Evolutionary conservation across 2,113 vertebrate genomes (phyloP).

Genomic region (Furnarius figulus): DNA sequence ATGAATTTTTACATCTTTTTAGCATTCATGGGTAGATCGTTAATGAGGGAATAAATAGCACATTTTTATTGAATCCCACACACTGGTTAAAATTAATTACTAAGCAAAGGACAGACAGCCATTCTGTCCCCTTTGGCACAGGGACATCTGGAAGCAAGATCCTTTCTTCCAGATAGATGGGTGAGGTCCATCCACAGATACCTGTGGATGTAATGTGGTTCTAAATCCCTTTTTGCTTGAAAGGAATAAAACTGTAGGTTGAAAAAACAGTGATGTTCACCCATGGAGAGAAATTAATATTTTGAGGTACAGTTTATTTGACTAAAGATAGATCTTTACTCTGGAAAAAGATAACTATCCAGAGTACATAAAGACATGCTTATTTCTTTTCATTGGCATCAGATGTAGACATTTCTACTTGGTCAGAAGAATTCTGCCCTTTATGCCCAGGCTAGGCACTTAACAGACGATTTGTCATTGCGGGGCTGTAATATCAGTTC

Average conservation of each 20-base stretch:
- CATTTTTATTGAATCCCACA: neutral
- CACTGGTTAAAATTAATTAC: neutral
- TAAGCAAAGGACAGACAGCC: neutral
- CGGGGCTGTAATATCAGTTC: neutral
- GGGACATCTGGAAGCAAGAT: neutral
- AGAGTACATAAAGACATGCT: neutral
- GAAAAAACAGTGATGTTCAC: neutral
- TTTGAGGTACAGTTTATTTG: neutral
- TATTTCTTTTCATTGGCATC: neutral
- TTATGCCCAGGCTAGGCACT: neutral
- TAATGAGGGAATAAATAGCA: conserved; percentile 24
- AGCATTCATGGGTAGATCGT: neutral
- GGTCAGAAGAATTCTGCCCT: neutral
- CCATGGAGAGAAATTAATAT: neutral
- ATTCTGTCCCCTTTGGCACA: neutral
- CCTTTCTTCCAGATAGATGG: neutral
- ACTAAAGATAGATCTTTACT: neutral
- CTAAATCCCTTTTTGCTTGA: neutral
- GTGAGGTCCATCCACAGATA: neutral
- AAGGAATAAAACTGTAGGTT: neutral
- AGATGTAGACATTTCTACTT: neutral
- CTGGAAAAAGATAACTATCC: neutral
- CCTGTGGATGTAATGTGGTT: neutral
- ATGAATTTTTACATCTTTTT: conserved; percentile 22
- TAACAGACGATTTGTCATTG: neutral